These are phyloP conservation scores for Entomobrya proxima DNA, from an alignment of 2,888 invertebrate species.

Conservation along the genomic window DNA sequence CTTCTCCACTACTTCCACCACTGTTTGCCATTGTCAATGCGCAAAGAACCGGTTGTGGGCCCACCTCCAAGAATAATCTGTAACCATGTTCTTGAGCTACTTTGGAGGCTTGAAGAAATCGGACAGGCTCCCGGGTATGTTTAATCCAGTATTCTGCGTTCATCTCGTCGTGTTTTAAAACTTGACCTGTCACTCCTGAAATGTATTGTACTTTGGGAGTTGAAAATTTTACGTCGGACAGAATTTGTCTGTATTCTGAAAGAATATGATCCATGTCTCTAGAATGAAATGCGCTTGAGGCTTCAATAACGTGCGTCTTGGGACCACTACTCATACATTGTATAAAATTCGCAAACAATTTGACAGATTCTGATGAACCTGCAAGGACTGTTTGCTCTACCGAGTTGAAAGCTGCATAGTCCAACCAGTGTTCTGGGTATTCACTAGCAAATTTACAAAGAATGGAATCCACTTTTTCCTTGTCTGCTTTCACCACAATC, in stretches of 20 bases:
- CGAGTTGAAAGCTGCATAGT: conserved; percentile 66
- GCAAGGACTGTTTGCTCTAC: conserved; percentile 65
- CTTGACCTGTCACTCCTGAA: too few species aligned
- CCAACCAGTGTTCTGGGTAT: conserved; percentile 46
- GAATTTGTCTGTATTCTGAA: neutral
- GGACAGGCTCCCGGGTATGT: conserved; percentile 43
- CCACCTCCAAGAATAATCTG: conserved; percentile 3
- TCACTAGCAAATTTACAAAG: conserved; percentile 10
- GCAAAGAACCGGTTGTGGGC: conserved; percentile 44
- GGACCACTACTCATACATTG: conserved; percentile 2
- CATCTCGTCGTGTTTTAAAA: too few species aligned
- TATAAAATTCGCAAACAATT: conserved; percentile 4
- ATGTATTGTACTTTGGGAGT: neutral
- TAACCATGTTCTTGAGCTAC: neutral
- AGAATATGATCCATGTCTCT: conserved; percentile 56
- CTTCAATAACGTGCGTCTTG: conserved; percentile 44
- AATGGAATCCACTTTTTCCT: conserved; percentile 2
- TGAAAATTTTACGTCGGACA: too few species aligned
- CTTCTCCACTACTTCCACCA: neutral
- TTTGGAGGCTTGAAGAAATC: conserved; percentile 30
- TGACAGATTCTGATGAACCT: conserved; percentile 20
- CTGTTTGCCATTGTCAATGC: conserved; percentile 4
- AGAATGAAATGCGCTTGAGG: conserved; percentile 56
- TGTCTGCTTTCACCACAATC: conserved; percentile 52
- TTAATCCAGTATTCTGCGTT: conserved; percentile 40